Percentiles rank a stretch among this genome's conserved stretches.
Evolutionary conservation across 1,140 invertebrate species (phyloP).

Genomic region (Danaus plexippus): DNA sequence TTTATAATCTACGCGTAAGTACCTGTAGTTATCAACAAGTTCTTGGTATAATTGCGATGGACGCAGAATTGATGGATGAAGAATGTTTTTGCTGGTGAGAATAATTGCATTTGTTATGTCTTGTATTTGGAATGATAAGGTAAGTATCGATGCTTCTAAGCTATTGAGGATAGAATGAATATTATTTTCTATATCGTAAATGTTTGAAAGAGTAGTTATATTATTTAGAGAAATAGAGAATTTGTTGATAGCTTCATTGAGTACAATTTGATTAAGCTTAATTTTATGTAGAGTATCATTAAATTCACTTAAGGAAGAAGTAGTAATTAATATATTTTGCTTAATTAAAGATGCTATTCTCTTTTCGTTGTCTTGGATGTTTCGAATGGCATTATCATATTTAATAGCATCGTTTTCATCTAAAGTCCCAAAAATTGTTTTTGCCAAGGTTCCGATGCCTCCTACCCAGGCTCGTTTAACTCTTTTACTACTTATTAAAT

Average conservation of each 20-base stretch:
- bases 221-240: conserved; percentile 20
- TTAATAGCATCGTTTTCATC: conserved; percentile 23
- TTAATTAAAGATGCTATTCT: conserved; percentile 14
- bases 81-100: conserved; percentile 20
- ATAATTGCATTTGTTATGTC: conserved; percentile 22
- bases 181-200: conserved; percentile 13
- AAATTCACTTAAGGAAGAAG: conserved; percentile 11
- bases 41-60: conserved; percentile 21
- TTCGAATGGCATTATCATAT: conserved; percentile 21
- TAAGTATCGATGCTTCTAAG: conserved; percentile 16
- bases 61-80: conserved; percentile 22
- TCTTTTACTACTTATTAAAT: conserved; percentile 13
- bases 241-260: conserved; percentile 24
- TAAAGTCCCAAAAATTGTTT: conserved; percentile 24
- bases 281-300: conserved; percentile 24
- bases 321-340: conserved; percentile 22
- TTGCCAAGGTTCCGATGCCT: conserved; percentile 18
- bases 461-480: conserved; percentile 22
- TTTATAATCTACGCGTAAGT: conserved; percentile 14
- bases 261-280: conserved; percentile 21
- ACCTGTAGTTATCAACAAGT: conserved; percentile 18
- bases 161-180: conserved; percentile 22
- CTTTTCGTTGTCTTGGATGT: conserved; percentile 14
- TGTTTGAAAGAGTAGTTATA: conserved; percentile 13
- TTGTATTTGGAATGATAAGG: conserved; percentile 23